Conservation (phyloP, 2,113 vertebrate species). For the Hippocampus zosterae region DNA sequence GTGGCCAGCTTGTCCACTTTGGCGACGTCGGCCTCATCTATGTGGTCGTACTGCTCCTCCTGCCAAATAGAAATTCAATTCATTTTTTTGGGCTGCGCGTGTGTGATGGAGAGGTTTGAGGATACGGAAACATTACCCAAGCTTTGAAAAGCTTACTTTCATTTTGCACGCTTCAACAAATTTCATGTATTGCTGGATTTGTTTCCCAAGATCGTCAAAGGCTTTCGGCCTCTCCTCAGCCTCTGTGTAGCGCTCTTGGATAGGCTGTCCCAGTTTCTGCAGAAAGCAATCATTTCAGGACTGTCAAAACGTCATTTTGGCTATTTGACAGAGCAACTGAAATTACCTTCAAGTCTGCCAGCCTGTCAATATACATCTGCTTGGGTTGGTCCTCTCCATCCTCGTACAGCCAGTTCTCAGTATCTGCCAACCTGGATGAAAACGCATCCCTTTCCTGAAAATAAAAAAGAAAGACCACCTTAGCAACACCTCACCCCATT, state of each 20-base stretch:
- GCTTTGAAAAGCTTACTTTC: slow-evolving; percentile 74
- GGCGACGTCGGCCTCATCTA: slow-evolving; percentile 82
- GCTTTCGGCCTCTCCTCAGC: slow-evolving; percentile 91
- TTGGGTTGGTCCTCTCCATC: slow-evolving; percentile 97
- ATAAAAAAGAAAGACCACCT: background rate
- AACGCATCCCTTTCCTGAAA: slow-evolving; percentile 83
- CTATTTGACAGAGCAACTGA: background rate
- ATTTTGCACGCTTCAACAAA: slow-evolving; percentile 88
- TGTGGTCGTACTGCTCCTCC: slow-evolving; percentile 92
- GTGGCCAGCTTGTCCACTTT: slow-evolving; percentile 85
- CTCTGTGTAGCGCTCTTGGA: slow-evolving; percentile 85
- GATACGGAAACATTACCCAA: background rate
- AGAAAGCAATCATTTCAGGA: slow-evolving; percentile 7
- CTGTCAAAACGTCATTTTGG: background rate
- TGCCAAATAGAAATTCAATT: slow-evolving; percentile 18
- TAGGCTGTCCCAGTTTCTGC: slow-evolving; percentile 86
- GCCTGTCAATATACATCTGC: slow-evolving; percentile 94
- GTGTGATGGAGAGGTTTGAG: background rate
- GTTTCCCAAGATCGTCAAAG: slow-evolving; percentile 93
- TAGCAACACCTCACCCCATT: background rate
- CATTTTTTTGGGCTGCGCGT: background rate
- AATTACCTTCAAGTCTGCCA: slow-evolving; percentile 85
- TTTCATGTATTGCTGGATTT: slow-evolving; percentile 95
- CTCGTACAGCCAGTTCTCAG: slow-evolving; percentile 95
- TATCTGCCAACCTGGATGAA: slow-evolving; percentile 88